Base-by-base conservation (phyloP, 2,888 invertebrate species). In the Maniola hyperantus region DNA sequence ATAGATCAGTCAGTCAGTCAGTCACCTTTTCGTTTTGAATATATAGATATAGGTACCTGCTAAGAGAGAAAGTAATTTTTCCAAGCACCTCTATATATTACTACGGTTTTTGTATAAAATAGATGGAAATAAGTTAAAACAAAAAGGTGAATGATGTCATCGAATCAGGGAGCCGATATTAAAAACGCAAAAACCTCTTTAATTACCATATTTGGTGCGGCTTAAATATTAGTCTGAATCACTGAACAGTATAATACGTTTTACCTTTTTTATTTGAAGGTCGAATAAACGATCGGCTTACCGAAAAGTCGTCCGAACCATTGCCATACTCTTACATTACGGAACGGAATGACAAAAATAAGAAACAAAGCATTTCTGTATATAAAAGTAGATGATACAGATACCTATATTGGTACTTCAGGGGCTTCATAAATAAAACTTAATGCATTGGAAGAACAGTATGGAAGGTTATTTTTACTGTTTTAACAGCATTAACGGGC, bases 221-320 rank as follows among this genome's bases (percentile, higher is more conserved):
- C 55, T 60, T 55, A 64, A 60, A 65, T 36, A 62, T 39, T 39
- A 13, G 33, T 60, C 60, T 70, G 70, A 70, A 60, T 70, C 65
- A 70, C 51, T 51, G 33, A 11, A 53, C 53, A 59, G 53, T n/a
- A 60, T 54, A 55, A 55, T 18, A 8, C 54, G 26, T 33, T 63
- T 54, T 60, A 18, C 61, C 57, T 67, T 67, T 44, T 65, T 60
- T 59, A 65, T 65, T 55, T 20, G 46, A 60, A 70, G 64, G 70
- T 60, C 62, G 18, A 44, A 36, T 53, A 50, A 59, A 50, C 33
- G 44, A 59, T 51, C n/a, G 46, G 44, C n/a, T 65, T 46, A 51
- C 55, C 34, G 63, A 65, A 67, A 63, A 63, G 63, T 57, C 62
- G 58, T 62, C 59, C 46, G 20, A 60, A 55, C 54, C 51, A 10